Conservation (phyloP, 2,888 invertebrate genomes). For the Melinaea menophilus region DNA sequence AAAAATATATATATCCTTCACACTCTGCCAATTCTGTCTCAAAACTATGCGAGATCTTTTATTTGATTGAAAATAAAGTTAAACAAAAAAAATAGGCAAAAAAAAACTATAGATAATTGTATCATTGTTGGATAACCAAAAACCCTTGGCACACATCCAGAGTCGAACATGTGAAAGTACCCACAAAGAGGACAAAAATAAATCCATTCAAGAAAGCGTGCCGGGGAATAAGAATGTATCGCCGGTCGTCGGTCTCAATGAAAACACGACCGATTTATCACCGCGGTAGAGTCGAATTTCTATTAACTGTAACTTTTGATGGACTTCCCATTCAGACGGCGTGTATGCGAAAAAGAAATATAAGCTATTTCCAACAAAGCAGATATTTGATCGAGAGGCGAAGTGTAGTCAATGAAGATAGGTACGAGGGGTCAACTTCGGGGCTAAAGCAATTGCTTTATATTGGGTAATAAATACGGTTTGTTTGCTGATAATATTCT, state of each 20-base stretch:
- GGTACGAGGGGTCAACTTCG: slow-evolving; percentile 61
- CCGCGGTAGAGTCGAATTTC: slow-evolving; percentile 14
- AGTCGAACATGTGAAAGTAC: slow-evolving; percentile 55
- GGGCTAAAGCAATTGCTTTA: slow-evolving; percentile 53
- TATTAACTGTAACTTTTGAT: slow-evolving; percentile 1
- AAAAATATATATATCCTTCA: no score
- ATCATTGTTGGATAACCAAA: slow-evolving; percentile 49
- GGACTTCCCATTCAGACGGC: slow-evolving; percentile 25
- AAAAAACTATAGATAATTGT: slow-evolving; percentile 28
- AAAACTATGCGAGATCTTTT: no score
- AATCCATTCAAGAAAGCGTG: slow-evolving; percentile 65
- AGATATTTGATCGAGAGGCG: slow-evolving; percentile 19
- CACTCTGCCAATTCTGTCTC: no score
- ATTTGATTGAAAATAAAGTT: not conserved
- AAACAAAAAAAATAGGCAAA: not conserved
- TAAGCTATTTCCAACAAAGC: slow-evolving; percentile 19
- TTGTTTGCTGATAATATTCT: slow-evolving; percentile 18
- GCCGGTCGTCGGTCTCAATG: slow-evolving; percentile 28
- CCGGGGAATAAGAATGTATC: slow-evolving; percentile 58
- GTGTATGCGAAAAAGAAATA: slow-evolving; percentile 17
- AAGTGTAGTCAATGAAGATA: slow-evolving; percentile 24
- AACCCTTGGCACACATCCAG: slow-evolving; percentile 63
- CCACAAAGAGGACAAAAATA: slow-evolving; percentile 66
- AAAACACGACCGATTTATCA: slow-evolving; percentile 13
- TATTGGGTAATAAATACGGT: slow-evolving; percentile 30